Evolutionary conservation across 2,113 vertebrate species (phyloP).

Genomic region (Anarrhichthys ocellatus): DNA sequence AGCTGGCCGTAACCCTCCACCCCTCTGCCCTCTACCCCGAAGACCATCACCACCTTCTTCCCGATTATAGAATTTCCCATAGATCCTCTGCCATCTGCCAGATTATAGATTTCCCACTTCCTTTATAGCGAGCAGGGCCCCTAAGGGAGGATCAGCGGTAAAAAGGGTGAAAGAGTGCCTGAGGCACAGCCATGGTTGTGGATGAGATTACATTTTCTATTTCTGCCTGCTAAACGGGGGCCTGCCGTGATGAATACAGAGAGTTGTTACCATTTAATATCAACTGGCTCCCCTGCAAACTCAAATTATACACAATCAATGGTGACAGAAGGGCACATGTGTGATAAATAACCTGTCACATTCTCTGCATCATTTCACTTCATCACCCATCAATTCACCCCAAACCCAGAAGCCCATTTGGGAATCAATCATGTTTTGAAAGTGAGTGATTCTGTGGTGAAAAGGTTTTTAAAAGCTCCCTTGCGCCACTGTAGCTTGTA

Average conservation of each 20-base stretch:
- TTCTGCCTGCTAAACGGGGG: slow-evolving; percentile 72
- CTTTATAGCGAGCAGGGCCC: slow-evolving; percentile 75
- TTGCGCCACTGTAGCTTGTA: background rate
- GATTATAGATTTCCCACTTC: slow-evolving; percentile 83
- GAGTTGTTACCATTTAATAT: slow-evolving; percentile 83
- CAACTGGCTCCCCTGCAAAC: slow-evolving; percentile 78
- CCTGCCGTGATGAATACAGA: slow-evolving; percentile 78
- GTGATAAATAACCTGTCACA: slow-evolving; percentile 80
- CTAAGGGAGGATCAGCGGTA: slow-evolving; percentile 80
- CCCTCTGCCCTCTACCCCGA: slow-evolving; percentile 27
- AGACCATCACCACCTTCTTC: slow-evolving; percentile 63
- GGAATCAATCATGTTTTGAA: slow-evolving; percentile 78
- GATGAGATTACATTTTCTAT: slow-evolving; percentile 84
- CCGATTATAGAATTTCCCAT: slow-evolving; percentile 80
- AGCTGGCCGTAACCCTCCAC: slow-evolving; percentile 46
- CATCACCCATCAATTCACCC: slow-evolving; percentile 78
- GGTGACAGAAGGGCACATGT: slow-evolving; percentile 70
- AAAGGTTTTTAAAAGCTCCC: slow-evolving; percentile 55
- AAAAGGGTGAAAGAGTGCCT: slow-evolving; percentile 81
- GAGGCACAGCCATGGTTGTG: slow-evolving; percentile 74
- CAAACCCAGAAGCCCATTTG: slow-evolving; percentile 69
- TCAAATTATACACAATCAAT: slow-evolving; percentile 83
- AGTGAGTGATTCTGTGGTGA: slow-evolving; percentile 63
- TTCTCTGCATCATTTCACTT: slow-evolving; percentile 74
- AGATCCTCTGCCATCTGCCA: slow-evolving; percentile 83